Evolutionary conservation across 2,113 vertebrate species (phyloP).

Genomic region (Todiramphus saurophagus): DNA sequence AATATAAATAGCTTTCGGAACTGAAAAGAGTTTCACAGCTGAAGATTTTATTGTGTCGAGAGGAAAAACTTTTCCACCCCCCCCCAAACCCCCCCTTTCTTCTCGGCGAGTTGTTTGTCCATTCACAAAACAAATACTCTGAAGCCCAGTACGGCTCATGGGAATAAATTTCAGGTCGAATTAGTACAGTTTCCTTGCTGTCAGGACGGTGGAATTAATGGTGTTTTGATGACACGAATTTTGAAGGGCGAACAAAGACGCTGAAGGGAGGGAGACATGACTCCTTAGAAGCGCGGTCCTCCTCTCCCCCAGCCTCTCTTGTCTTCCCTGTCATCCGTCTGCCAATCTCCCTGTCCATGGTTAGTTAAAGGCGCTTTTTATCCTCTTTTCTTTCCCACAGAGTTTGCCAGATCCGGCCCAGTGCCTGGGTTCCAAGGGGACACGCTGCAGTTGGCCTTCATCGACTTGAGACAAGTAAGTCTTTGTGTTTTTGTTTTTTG

Average conservation of each 20-base stretch:
- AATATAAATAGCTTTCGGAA: slow-evolving; percentile 84
- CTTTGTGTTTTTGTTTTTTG: slow-evolving; percentile 91
- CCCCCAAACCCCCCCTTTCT: slow-evolving; percentile 72
- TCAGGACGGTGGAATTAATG: slow-evolving; percentile 93
- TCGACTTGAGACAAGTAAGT: slow-evolving; percentile 99
- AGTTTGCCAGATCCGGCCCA: slow-evolving; percentile 99
- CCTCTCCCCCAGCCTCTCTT: slow-evolving; percentile 87
- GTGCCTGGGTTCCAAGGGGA: slow-evolving; percentile 99
- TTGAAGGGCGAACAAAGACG: slow-evolving; percentile 87
- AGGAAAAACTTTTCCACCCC: slow-evolving; percentile 80
- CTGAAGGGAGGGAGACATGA: slow-evolving; percentile 87
- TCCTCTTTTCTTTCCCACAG: slow-evolving; percentile 99
- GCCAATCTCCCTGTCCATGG: slow-evolving; percentile 98
- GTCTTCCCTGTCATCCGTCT: slow-evolving; percentile 98
- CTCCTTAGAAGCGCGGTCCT: slow-evolving; percentile 86
- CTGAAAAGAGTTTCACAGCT: slow-evolving; percentile 83
- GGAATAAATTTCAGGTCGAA: slow-evolving; percentile 88
- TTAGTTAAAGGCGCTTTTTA: slow-evolving; percentile 93
- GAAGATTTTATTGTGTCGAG: slow-evolving; percentile 85
- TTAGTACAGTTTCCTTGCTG: slow-evolving; percentile 89
- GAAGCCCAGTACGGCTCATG: slow-evolving; percentile 82
- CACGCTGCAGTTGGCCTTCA: slow-evolving; percentile 99
- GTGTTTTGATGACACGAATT: slow-evolving; percentile 92
- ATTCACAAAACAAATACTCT: slow-evolving; percentile 84
- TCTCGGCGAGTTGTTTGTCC: slow-evolving; percentile 82